Conservation (phyloP, 2,888 invertebrate species). For the Oegoconia quadripuncta region DNA sequence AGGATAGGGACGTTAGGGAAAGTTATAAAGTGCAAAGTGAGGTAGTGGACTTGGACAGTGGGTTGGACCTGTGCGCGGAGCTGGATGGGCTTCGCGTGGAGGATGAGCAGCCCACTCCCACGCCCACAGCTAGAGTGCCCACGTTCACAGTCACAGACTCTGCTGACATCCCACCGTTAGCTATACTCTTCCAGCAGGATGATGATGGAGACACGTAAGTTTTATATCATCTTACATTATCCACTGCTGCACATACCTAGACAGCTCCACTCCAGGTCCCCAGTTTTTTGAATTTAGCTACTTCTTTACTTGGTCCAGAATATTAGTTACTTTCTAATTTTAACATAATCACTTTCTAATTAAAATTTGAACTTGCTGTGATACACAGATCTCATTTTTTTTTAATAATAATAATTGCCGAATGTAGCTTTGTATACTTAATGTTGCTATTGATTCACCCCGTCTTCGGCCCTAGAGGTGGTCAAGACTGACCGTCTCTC, state of each 20-base stretch:
- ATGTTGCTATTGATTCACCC: too few relatives aligned
- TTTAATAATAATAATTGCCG: too few relatives aligned
- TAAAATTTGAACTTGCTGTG: too few relatives aligned
- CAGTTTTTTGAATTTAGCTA: too few relatives aligned
- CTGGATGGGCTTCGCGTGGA: constrained; percentile 76
- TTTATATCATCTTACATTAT: not conserved
- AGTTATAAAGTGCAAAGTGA: constrained; percentile 31
- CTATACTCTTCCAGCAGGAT: constrained; percentile 86
- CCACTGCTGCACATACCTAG: not conserved
- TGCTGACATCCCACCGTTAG: constrained; percentile 71
- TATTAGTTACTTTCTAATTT: too few relatives aligned
- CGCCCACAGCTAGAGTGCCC: constrained; percentile 22
- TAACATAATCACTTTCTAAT: too few relatives aligned
- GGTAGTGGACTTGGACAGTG: constrained; percentile 78
- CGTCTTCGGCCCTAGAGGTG: too few relatives aligned
- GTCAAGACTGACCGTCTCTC: too few relatives aligned
- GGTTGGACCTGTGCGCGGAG: constrained; percentile 77
- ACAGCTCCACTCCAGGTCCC: too few relatives aligned
- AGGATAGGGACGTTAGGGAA: constrained; percentile 33
- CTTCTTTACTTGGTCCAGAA: too few relatives aligned
- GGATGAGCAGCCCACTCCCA: constrained; percentile 17
- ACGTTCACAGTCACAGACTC: constrained; percentile 28
- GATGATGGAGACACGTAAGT: constrained; percentile 94
- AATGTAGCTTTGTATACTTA: too few relatives aligned
- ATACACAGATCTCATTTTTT: too few relatives aligned